Evolutionary conservation across 2,888 invertebrate genomes (phyloP).

Genomic region (Apamea epomidion): DNA sequence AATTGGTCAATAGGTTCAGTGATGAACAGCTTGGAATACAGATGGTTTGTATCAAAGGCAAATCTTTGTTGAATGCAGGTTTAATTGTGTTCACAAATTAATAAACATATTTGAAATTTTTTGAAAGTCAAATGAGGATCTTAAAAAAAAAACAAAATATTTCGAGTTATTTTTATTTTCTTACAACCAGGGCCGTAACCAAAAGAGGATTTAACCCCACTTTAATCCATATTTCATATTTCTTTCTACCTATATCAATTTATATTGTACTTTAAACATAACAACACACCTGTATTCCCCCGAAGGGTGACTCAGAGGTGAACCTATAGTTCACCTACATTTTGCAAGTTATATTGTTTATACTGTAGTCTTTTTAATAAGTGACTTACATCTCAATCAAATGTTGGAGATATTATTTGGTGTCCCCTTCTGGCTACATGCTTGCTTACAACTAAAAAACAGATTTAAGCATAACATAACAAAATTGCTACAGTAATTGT

Average conservation of each 20-base stretch:
- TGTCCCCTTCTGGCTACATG: constrained; percentile 36
- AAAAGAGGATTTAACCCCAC: constrained; percentile 32
- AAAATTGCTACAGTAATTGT: constrained; percentile 81
- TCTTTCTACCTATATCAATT: not conserved
- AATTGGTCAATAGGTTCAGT: not conserved
- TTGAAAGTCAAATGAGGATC: not conserved
- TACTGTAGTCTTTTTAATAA: not conserved
- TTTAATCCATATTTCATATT: not conserved
- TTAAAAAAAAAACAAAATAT: constrained; percentile 40
- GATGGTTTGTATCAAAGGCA: not conserved
- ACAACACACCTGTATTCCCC: not conserved
- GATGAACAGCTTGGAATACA: not conserved
- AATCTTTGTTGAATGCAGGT: not conserved
- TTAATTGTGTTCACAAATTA: not conserved
- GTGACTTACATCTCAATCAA: not conserved
- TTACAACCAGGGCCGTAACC: constrained; percentile 44
- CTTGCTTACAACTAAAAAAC: constrained; percentile 78
- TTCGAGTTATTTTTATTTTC: constrained; percentile 57
- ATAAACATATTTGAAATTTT: not conserved
- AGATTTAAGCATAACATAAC: constrained; percentile 78
- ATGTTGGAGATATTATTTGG: not conserved
- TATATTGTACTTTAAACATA: not conserved
- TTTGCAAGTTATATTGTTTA: not conserved
- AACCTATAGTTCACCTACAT: not conserved
- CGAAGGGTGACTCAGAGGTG: not conserved